phyloP scores from a whole-genome alignment of 2,888 invertebrate species.

The Monoplex corrugatus region DNA sequence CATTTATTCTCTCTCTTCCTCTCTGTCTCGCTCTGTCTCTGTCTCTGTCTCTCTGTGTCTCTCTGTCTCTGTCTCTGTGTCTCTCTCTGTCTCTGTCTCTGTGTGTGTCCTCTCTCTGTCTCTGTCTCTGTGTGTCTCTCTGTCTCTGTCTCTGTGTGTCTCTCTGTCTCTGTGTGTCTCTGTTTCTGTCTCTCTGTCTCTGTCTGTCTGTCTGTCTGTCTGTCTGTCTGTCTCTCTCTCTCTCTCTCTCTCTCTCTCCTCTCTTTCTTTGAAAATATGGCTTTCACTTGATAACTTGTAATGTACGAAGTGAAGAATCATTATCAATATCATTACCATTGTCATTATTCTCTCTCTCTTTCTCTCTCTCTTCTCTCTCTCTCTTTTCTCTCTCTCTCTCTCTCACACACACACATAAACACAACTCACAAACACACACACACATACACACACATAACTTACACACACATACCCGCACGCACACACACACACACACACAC shows the following conservation, averaged over 20 bases:
- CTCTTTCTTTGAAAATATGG: not conserved
- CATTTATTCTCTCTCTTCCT: not conserved
- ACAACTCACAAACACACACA: too few relatives aligned
- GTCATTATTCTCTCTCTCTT: not conserved
- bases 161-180: not conserved
- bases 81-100: not conserved
- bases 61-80: not conserved
- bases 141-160: not conserved
- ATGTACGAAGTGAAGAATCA: too few relatives aligned
- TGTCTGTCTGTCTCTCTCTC: not conserved
- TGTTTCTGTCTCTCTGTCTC: not conserved
- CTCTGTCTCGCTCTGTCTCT: not conserved
- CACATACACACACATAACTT: too few relatives aligned
- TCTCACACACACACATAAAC: not conserved
- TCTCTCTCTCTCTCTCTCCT: not conserved
- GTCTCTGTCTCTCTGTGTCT: not conserved
- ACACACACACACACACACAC: not conserved
- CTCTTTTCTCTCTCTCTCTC: not conserved
- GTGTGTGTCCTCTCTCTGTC: not conserved
- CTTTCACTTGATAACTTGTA: too few relatives aligned
- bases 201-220: not conserved
- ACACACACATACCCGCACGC: not conserved
- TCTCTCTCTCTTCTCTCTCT: not conserved
- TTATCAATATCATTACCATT: too few relatives aligned
- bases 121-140: not conserved